Evolutionary conservation across 1,140 invertebrate species (phyloP), one percentile per base, ranked within the genome.

Genomic region (Bactericera cockerelli): DNA sequence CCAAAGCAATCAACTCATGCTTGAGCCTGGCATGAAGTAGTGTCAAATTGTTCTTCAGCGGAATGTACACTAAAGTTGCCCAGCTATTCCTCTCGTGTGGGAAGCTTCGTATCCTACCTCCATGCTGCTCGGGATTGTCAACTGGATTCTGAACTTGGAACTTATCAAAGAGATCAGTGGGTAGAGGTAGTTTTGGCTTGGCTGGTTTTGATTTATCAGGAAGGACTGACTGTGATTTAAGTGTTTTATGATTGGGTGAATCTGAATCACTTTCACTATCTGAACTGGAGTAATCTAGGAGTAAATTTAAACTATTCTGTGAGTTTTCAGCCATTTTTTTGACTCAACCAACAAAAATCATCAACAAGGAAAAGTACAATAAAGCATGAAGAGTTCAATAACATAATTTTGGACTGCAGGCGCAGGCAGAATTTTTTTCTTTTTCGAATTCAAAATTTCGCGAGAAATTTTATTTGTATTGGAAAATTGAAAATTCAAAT

Each of bases 41-140:
- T n/a, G 56, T 16, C 24, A 58, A 8, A n/a, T 49, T 22, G 4
- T 4, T 49, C n/a, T 49, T 4, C 42, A 49, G 83, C 63, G 81
- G 76, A 59, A 86, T 74, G 68, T 82, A 87, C 57, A 84, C 72
- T 68, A 78, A 81, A 11, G 82, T 81, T n/a, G 82, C 79, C 86
- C 86, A 89, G 68, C 87, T 86, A 55, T 86, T 86, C 70, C 84
- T 75, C 67, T 84, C 79, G 71, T 89, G 86, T 62, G 83, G 78
- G 72, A 87, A 88, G 28, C 75, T 75, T 65, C 86, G 73, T 59
- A 78, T 68, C 65, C 81, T 70, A 33, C 84, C 84, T 39, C 76
- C 71, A 67, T 88, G 83, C 58, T 77, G 62, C 4, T 63, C 62
- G 14, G 81, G 78, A 70, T 86, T 70, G 67, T 84, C 80, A 56